Percentiles rank a stretch among this genome's conserved stretches.
Evolutionary conservation across 2,797 vertebrate species (phyloP).

Genomic region (Poecilia picta): DNA sequence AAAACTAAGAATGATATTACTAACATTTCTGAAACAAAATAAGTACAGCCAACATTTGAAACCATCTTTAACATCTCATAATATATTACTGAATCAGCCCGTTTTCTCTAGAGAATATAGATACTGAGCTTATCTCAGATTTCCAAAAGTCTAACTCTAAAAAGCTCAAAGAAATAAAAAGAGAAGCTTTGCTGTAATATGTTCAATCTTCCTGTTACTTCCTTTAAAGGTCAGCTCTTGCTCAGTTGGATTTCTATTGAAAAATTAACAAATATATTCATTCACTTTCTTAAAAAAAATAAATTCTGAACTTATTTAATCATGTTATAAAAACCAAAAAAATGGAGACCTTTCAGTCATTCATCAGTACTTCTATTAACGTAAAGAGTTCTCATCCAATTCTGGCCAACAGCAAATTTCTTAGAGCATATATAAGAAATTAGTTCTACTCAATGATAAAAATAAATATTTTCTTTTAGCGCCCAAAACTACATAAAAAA

Average conservation of each 20-base stretch:
- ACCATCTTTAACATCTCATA: neutral
- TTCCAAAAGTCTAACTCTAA: neutral
- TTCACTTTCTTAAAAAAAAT: too few relatives aligned
- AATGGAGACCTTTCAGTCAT: neutral
- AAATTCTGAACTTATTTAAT: neutral
- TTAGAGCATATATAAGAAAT: neutral
- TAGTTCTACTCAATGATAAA: neutral
- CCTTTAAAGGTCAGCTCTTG: neutral
- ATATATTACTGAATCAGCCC: neutral
- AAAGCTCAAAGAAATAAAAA: neutral
- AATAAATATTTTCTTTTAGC: neutral
- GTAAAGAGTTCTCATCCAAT: neutral
- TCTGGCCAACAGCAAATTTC: neutral
- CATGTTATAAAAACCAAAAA: neutral
- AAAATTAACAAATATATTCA: too few relatives aligned
- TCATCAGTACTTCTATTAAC: neutral
- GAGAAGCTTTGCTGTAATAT: neutral
- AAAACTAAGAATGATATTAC: neutral
- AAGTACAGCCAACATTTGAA: neutral
- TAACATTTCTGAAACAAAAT: neutral
- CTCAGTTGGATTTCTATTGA: neutral
- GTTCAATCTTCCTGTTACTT: neutral
- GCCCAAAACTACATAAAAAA: neutral
- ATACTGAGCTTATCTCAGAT: neutral
- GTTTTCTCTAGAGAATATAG: neutral